phyloP scores from a whole-genome alignment of 2,113 vertebrate species.

The Chlamydotis undulata region DNA sequence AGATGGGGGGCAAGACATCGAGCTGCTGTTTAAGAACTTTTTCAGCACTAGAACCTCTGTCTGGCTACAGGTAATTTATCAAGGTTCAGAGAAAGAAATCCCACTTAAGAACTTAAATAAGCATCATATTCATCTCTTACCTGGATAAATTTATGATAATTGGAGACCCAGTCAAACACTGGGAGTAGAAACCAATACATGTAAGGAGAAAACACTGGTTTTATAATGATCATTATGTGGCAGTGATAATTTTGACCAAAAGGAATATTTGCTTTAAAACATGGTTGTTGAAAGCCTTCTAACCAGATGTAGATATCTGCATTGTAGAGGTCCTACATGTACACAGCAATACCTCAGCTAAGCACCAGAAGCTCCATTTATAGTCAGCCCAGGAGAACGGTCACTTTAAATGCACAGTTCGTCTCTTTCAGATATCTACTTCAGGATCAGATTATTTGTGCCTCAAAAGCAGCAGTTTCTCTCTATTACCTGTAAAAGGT shows the following conservation, averaged over 20 bases:
- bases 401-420: not conserved
- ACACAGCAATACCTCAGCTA: not conserved
- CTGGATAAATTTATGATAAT: not conserved
- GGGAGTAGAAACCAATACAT: not conserved
- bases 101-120: not conserved
- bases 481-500: conserved; percentile 26
- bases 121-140: not conserved
- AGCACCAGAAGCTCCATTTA: not conserved
- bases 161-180: not conserved
- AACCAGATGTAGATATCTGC: not conserved
- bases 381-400: not conserved
- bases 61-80: not conserved
- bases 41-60: not conserved
- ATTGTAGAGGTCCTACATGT: not conserved
- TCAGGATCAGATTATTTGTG: conserved; percentile 3
- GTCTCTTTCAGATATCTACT: conserved; percentile 4
- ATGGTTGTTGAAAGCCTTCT: not conserved
- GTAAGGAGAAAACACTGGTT: not conserved
- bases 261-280: not conserved
- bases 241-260: not conserved
- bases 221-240: not conserved
- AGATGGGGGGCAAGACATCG: not conserved
- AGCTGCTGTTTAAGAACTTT: not conserved
- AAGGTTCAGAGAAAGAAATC: not conserved
- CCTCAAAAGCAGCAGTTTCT: conserved; percentile 34